Percentiles rank a stretch among this genome's conserved stretches.
These are phyloP conservation scores for Petrolisthes manimaculis DNA, from an alignment of 2,888 invertebrate species.

Conservation along the genomic window DNA sequence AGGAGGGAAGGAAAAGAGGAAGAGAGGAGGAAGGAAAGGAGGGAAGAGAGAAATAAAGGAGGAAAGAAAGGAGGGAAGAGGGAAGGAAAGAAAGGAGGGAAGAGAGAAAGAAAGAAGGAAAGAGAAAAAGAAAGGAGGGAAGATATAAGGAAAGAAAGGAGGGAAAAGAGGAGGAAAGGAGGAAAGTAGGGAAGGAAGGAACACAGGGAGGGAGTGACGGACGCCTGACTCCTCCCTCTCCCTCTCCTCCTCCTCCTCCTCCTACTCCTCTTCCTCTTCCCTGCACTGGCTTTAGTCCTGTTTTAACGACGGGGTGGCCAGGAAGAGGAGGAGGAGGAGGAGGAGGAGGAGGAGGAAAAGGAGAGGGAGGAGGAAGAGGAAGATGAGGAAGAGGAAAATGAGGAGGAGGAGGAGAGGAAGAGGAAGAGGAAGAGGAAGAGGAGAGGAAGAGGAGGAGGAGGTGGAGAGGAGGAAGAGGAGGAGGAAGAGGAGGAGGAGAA, in stretches of 20 bases:
- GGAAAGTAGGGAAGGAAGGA: neutral
- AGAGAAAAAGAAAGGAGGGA: neutral
- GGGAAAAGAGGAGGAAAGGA: neutral
- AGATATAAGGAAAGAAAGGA: neutral
- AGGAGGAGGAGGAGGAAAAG: neutral
- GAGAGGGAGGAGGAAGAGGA: neutral
- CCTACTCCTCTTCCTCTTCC: no score
- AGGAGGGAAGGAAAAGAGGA: neutral
- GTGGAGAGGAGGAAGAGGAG: no score
- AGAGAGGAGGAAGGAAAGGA: neutral
- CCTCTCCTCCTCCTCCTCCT: no score
- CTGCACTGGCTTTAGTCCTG: neutral
- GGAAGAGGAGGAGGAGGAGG: neutral
- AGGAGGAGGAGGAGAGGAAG: neutral
- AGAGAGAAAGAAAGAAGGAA: neutral
- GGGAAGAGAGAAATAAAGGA: neutral
- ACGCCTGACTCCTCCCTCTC: neutral
- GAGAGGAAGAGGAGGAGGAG: neutral
- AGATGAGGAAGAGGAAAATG: neutral
- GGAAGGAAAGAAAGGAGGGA: neutral
- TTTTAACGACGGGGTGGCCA: neutral
- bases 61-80: no score
- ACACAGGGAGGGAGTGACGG: slow-evolving; percentile 8
- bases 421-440: neutral
- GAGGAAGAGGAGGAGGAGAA: no score